Conservation (phyloP, 92 coral and sea anemone genomes). For the Palythoa grandiflora region DNA sequence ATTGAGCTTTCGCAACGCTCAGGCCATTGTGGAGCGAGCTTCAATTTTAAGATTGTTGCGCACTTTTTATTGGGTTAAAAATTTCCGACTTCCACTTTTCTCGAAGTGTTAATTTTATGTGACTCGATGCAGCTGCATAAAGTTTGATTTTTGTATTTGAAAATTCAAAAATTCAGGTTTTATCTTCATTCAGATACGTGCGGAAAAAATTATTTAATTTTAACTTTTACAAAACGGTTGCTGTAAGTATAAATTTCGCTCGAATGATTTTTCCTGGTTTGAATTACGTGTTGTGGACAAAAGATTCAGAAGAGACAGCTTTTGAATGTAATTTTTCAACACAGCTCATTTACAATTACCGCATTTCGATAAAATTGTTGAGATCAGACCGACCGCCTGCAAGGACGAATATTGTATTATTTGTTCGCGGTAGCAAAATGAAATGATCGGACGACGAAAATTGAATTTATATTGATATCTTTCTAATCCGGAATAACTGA, state of each 20-base stretch:
- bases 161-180: not conserved
- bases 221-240: not conserved
- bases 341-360: not conserved
- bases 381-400: not conserved
- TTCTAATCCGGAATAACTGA: not conserved
- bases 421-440: not conserved
- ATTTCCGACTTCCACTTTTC: not conserved
- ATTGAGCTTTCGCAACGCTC: conserved; percentile 46
- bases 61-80: not conserved
- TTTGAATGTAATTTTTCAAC: conserved; percentile 1
- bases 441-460: not conserved
- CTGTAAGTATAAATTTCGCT: not conserved
- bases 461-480: not conserved
- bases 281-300: not conserved
- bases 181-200: not conserved
- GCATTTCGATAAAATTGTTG: not conserved
- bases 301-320: not conserved
- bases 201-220: not conserved
- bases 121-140: not conserved
- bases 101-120: not conserved
- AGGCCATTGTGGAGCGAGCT: not conserved
- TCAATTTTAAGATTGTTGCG: not conserved
- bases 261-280: not conserved
- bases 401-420: not conserved
- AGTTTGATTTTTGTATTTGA: not conserved